These are phyloP conservation scores for Casuarius casuarius DNA, from an alignment of 2,113 vertebrate genomes.

Conservation along the genomic window DNA sequence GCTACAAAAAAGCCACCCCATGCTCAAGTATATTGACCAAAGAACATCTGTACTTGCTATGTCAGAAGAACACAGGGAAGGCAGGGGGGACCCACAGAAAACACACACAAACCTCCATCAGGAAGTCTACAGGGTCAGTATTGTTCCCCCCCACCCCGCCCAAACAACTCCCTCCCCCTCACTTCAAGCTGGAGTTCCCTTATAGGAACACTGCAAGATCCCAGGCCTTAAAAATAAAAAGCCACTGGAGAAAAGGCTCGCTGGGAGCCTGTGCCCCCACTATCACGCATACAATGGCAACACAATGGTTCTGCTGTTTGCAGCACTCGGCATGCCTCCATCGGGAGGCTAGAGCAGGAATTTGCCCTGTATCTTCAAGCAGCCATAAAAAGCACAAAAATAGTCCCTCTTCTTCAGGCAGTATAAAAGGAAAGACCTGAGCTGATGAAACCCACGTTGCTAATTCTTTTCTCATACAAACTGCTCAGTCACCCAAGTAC, in stretches of 20 bases:
- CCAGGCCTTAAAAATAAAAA: neutral
- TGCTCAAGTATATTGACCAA: neutral
- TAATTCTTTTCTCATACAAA: conserved; percentile 9
- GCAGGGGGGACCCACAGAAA: neutral
- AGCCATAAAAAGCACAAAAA: neutral
- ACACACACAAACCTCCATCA: neutral
- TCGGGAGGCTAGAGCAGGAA: neutral
- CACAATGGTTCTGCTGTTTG: neutral
- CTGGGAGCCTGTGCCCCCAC: neutral
- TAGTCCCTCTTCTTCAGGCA: neutral
- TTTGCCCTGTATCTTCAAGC: neutral
- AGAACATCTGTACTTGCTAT: neutral
- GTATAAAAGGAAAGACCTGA: neutral
- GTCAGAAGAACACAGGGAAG: neutral
- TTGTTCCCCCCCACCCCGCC: neutral
- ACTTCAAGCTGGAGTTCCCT: neutral
- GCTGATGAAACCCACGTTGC: neutral
- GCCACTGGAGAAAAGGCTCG: neutral
- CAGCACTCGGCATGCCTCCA: neutral
- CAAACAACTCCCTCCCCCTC: neutral
- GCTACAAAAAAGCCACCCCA: neutral
- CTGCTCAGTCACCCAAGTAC: neutral
- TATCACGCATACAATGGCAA: neutral
- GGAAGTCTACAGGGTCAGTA: neutral
- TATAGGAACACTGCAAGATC: neutral